These are phyloP conservation scores for Mallotus villosus DNA, from an alignment of 2,797 vertebrate genomes.

Conservation along the genomic window DNA sequence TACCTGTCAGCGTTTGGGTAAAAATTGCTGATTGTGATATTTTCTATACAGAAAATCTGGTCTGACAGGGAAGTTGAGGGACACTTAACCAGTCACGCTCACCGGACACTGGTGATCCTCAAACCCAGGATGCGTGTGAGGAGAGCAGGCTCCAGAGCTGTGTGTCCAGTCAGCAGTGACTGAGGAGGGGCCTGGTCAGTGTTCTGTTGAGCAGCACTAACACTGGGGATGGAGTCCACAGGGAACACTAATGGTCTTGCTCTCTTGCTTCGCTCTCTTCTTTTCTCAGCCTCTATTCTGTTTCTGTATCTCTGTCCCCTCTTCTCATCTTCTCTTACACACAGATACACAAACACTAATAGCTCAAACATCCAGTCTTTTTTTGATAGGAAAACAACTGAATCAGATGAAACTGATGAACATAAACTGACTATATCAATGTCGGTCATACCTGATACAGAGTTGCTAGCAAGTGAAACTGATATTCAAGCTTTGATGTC, in stretches of 20 bases:
- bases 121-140: too few species aligned
- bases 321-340: too few species aligned
- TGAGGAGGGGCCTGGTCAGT: neutral
- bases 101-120: too few species aligned
- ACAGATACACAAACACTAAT: too few species aligned
- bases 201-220: conserved; percentile 8
- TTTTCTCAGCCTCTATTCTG: neutral
- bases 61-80: too few species aligned
- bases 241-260: neutral
- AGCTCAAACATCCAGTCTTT: neutral
- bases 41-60: too few species aligned
- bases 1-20: too few species aligned
- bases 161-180: neutral
- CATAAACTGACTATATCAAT: neutral
- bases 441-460: neutral
- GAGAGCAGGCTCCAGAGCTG: too few species aligned
- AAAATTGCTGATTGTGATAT: too few species aligned
- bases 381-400: neutral
- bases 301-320: neutral
- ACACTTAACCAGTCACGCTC: too few species aligned
- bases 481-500: neutral
- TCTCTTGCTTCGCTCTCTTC: neutral
- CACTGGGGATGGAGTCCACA: neutral
- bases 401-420: neutral
- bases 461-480: conserved; percentile 1